Conservation (phyloP, 2,888 invertebrate species). For the Agonopterix alstromeriana region DNA sequence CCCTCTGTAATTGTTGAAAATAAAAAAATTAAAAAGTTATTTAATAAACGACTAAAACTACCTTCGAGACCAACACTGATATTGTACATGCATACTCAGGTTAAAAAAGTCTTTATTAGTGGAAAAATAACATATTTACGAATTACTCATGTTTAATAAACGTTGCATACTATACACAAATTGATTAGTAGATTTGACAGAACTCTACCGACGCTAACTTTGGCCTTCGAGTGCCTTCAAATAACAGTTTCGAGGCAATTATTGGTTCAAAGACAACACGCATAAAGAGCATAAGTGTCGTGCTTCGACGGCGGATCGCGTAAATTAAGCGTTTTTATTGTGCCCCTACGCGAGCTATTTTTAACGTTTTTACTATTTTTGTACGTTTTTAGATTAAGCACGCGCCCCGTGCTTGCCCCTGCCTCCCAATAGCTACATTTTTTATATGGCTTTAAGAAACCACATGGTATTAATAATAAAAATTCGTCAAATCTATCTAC, state of each 20-base stretch:
- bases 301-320: slow-evolving; percentile 51
- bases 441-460: too few species aligned
- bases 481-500: too few species aligned
- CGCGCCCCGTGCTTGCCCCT: slow-evolving; percentile 46
- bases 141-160: too few species aligned
- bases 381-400: slow-evolving; percentile 52
- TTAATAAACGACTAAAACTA: too few species aligned
- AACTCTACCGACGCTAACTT: slow-evolving; percentile 18
- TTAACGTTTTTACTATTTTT: slow-evolving; percentile 49
- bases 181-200: slow-evolving; percentile 8
- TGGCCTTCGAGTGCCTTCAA: slow-evolving; percentile 40
- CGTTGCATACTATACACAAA: too few species aligned
- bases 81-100: neutral
- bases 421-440: too few species aligned
- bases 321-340: slow-evolving; percentile 74
- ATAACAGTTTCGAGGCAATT: slow-evolving; percentile 48
- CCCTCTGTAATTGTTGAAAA: too few species aligned
- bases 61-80: neutral
- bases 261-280: slow-evolving; percentile 71
- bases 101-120: neutral
- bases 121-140: too few species aligned
- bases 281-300: slow-evolving; percentile 74
- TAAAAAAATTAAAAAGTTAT: too few species aligned
- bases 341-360: slow-evolving; percentile 43
- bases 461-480: too few species aligned